phyloP scores from a whole-genome alignment of 2,888 invertebrate genomes.

The Nymphalis polychloros region DNA sequence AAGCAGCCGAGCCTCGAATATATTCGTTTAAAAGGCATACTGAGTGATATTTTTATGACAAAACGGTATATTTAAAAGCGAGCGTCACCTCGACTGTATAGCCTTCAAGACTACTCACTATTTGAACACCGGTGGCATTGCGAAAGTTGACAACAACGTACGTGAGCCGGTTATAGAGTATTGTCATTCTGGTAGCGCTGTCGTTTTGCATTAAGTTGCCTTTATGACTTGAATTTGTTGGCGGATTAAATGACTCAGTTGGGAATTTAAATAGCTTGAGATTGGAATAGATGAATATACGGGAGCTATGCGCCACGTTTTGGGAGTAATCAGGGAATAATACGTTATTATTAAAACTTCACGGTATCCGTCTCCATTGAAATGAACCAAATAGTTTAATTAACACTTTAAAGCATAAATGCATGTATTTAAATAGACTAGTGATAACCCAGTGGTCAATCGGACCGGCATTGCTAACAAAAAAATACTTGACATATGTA shows the following conservation, averaged over 20 bases:
- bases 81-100: constrained; percentile 45
- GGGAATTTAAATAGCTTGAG: constrained; percentile 35
- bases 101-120: constrained; percentile 73
- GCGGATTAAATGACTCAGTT: constrained; percentile 43
- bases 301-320: constrained; percentile 9
- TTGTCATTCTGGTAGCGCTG: constrained; percentile 60
- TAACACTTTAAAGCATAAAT: too few species aligned
- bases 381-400: not conserved
- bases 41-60: constrained; percentile 24
- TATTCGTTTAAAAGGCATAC: constrained; percentile 9
- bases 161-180: constrained; percentile 71
- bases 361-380: not conserved
- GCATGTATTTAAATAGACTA: too few species aligned
- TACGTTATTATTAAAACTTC: constrained; percentile 10
- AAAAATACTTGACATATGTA: too few species aligned
- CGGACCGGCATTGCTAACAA: too few species aligned
- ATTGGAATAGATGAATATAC: constrained; percentile 10
- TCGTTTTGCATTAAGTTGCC: constrained; percentile 63
- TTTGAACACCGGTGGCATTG: constrained; percentile 72
- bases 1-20: not conserved
- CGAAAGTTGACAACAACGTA: constrained; percentile 77
- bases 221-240: constrained; percentile 55
- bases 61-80: constrained; percentile 33
- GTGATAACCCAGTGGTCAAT: too few species aligned
- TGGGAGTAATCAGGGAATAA: constrained; percentile 4